These are phyloP conservation scores for Micrastur ruficollis DNA, from an alignment of 2,797 vertebrate species.

Conservation along the genomic window DNA sequence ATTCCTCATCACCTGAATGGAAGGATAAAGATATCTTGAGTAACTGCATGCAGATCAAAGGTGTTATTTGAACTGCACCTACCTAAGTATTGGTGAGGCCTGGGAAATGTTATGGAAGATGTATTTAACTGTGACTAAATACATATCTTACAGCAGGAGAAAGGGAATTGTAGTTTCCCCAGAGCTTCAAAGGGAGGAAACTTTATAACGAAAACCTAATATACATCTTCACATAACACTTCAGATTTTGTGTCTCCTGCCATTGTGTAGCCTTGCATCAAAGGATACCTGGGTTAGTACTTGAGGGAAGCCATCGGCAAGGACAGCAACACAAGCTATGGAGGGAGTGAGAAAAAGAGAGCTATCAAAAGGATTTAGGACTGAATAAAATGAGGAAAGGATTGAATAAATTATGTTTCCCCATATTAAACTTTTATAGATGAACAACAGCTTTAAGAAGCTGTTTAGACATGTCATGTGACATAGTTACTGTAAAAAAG, in stretches of 20 bases:
- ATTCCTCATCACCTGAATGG: background rate
- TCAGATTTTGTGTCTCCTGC: slow-evolving; percentile 7
- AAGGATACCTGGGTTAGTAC: background rate
- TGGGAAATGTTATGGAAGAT: slow-evolving; percentile 3
- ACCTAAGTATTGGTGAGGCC: background rate
- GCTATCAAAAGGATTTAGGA: background rate
- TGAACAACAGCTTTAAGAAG: background rate
- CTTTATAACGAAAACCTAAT: slow-evolving; percentile 19
- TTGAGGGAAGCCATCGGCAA: background rate
- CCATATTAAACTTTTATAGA: background rate
- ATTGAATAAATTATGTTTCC: background rate
- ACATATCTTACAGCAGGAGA: background rate
- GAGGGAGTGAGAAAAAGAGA: background rate
- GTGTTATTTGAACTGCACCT: background rate
- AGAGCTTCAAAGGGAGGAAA: slow-evolving; percentile 49
- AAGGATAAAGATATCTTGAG: background rate
- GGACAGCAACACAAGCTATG: background rate
- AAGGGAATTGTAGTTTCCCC: slow-evolving; percentile 51
- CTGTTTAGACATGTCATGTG: background rate
- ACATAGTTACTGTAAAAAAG: background rate
- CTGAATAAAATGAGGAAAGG: background rate
- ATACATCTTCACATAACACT: background rate
- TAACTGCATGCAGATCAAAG: background rate
- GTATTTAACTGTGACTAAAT: background rate
- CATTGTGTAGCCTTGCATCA: slow-evolving; percentile 24